These are phyloP conservation scores for Herpailurus yagouaroundi DNA, from an alignment of 2,113 vertebrate genomes.

Conservation along the genomic window DNA sequence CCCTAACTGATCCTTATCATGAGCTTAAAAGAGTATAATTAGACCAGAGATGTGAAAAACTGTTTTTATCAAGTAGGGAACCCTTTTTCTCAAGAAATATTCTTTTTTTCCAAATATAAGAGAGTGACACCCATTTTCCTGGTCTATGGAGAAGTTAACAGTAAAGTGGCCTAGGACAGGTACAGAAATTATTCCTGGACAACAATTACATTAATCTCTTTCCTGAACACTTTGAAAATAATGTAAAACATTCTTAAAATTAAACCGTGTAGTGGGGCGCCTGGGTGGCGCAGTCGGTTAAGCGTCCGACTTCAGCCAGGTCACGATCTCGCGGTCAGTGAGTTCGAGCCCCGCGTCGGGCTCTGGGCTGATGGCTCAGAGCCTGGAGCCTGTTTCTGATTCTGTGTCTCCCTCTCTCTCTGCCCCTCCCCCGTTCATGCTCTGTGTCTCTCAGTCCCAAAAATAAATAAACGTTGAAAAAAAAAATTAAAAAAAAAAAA, in stretches of 20 bases:
- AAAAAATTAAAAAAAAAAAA: neutral
- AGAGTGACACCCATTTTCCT: neutral
- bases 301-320: no score
- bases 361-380: no score
- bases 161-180: neutral
- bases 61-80: conserved; percentile 32
- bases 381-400: no score
- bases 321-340: no score
- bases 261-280: neutral
- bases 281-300: no score
- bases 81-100: neutral
- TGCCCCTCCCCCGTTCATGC: no score
- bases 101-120: neutral
- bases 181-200: neutral
- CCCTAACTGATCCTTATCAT: neutral
- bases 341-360: no score
- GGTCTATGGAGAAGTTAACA: neutral
- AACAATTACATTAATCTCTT: neutral
- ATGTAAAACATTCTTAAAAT: neutral
- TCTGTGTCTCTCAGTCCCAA: no score
- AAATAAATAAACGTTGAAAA: no score
- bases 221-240: neutral
- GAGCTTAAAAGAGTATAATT: neutral
- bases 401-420: no score
- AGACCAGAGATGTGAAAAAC: accelerated